Conservation (phyloP, 35 echinoderm and acorn worm genomes). For the Diadema setosum region DNA sequence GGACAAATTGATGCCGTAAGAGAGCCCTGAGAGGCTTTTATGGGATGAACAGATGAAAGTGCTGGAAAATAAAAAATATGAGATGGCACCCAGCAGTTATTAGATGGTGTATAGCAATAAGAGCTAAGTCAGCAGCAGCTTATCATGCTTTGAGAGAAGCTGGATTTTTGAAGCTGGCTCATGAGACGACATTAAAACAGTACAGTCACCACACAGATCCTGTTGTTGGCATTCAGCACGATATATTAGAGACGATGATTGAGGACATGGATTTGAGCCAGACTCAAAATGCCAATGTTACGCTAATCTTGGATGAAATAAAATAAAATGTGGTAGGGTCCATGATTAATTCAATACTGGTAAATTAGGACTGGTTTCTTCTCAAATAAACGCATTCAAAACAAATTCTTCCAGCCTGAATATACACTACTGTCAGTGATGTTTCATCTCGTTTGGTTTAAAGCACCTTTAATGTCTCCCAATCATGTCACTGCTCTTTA, state of each 20-base stretch:
- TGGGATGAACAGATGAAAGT: slow-evolving; percentile 66
- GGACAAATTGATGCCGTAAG: no score
- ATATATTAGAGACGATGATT: background rate
- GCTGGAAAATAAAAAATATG: slow-evolving; percentile 18
- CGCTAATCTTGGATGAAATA: background rate
- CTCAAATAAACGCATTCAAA: no score
- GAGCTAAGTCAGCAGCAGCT: slow-evolving; percentile 49
- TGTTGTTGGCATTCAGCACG: background rate
- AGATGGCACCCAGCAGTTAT: slow-evolving; percentile 75
- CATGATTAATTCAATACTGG: no score
- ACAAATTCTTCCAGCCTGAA: no score
- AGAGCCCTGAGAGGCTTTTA: background rate
- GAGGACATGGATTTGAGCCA: background rate
- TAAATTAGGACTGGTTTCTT: no score
- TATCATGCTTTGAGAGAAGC: slow-evolving; percentile 35
- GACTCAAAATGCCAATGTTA: background rate
- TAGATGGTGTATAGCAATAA: slow-evolving; percentile 54
- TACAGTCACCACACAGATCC: slow-evolving; percentile 32
- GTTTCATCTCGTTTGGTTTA: no score
- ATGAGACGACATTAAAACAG: slow-evolving; percentile 26
- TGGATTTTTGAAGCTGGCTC: slow-evolving; percentile 28
- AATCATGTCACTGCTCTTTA: no score
- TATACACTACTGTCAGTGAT: no score
- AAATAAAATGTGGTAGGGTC: no score
- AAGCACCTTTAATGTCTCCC: no score